Evolutionary conservation across 2,113 vertebrate genomes (phyloP).

Genomic region (Fulica atra): DNA sequence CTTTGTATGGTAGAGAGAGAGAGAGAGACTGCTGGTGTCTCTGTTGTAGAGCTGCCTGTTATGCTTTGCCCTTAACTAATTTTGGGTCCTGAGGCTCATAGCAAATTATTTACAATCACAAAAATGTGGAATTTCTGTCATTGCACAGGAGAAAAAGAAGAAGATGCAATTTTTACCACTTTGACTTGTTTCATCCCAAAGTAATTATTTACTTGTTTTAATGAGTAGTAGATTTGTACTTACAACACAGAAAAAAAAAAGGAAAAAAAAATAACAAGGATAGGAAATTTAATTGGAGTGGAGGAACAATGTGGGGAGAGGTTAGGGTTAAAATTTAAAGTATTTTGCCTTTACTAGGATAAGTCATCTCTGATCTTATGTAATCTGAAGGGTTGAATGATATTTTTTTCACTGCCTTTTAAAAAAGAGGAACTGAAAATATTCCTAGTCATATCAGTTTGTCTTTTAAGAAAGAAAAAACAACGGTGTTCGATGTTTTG

Average conservation of each 20-base stretch:
- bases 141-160: neutral
- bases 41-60: neutral
- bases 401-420: neutral
- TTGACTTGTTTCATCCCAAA: neutral
- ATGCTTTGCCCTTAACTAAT: neutral
- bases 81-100: neutral
- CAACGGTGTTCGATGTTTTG: neutral
- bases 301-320: neutral
- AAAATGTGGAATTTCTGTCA: neutral
- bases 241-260: neutral
- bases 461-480: neutral
- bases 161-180: neutral
- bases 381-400: neutral
- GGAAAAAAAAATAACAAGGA: neutral
- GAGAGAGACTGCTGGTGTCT: neutral
- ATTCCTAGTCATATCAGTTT: neutral
- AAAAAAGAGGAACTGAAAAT: neutral
- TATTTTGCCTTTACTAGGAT: neutral
- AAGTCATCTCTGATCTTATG: neutral
- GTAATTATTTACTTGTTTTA: neutral
- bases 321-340: neutral
- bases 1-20: neutral
- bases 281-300: neutral
- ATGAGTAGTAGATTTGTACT: neutral
- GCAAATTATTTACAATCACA: neutral